Conservation (phyloP, 2,888 invertebrate species). For the Eupsilia transversa region DNA sequence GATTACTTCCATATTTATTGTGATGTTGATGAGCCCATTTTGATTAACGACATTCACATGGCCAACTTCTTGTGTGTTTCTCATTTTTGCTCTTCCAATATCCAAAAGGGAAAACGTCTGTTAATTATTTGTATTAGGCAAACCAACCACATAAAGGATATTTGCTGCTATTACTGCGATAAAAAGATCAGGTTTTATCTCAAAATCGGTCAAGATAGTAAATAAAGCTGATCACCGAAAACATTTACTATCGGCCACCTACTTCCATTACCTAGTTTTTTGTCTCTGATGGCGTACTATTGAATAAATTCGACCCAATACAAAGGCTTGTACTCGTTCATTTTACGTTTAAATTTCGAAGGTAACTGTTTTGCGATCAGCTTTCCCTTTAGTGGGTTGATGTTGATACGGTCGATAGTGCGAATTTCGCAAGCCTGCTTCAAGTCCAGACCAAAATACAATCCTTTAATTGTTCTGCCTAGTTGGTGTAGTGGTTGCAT, state of each 20-base stretch:
- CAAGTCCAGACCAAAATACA: conserved; percentile 4
- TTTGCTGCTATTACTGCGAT: background rate
- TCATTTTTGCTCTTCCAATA: background rate
- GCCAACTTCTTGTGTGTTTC: background rate
- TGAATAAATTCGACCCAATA: conserved; percentile 25
- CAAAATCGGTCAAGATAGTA: conserved; percentile 7
- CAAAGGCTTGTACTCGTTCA: conserved; percentile 34
- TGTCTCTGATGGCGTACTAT: conserved; percentile 25
- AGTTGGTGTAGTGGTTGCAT: too few species aligned
- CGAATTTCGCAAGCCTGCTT: conserved; percentile 46
- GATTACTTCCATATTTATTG: background rate
- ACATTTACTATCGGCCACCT: conserved; percentile 33
- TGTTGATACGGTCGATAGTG: conserved; percentile 13
- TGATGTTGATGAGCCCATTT: background rate
- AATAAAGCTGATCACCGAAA: conserved; percentile 8
- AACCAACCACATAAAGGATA: background rate
- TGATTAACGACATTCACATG: background rate
- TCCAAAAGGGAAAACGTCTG: background rate
- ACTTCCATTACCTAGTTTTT: conserved; percentile 47
- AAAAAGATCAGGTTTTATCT: background rate
- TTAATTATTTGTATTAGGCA: background rate
- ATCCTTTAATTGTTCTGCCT: background rate
- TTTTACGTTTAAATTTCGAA: conserved; percentile 46
- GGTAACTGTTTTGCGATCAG: conserved; percentile 45
- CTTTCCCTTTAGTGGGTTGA: conserved; percentile 62